These are phyloP conservation scores for Syngnathoides biaculeatus DNA, from an alignment of 2,113 vertebrate species.

Conservation along the genomic window DNA sequence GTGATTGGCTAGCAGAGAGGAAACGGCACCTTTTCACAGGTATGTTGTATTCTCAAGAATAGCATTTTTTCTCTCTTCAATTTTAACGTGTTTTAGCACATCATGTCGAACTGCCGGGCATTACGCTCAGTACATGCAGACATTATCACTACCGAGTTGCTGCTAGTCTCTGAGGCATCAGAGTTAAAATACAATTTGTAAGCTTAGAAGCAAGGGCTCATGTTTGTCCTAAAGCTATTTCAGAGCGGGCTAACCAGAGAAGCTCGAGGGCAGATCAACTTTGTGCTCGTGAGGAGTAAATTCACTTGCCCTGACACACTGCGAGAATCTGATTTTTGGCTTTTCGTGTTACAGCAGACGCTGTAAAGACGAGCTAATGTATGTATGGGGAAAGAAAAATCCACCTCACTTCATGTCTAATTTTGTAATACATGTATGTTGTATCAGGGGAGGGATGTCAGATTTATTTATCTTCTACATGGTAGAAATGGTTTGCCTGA, in stretches of 20 bases:
- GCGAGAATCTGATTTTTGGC: background rate
- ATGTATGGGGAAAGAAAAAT: background rate
- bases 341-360: background rate
- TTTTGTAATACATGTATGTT: no score
- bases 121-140: no score
- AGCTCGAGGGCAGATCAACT: background rate
- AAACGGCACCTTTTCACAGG: slow-evolving; percentile 1
- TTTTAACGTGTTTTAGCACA: background rate
- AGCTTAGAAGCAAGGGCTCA: background rate
- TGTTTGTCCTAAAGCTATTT: slow-evolving; percentile 7
- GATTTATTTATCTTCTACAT: no score
- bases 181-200: slow-evolving; percentile 2
- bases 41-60: background rate
- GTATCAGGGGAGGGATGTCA: no score
- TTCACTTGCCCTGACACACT: background rate
- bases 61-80: background rate
- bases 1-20: slow-evolving; percentile 64
- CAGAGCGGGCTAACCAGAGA: background rate
- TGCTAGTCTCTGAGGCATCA: background rate
- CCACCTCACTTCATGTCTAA: no score
- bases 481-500: no score
- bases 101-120: background rate
- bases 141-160: background rate
- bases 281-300: background rate
- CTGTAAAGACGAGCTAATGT: background rate